Evolutionary conservation across 2,113 vertebrate species (phyloP).

Genomic region (Dromas ardeola): DNA sequence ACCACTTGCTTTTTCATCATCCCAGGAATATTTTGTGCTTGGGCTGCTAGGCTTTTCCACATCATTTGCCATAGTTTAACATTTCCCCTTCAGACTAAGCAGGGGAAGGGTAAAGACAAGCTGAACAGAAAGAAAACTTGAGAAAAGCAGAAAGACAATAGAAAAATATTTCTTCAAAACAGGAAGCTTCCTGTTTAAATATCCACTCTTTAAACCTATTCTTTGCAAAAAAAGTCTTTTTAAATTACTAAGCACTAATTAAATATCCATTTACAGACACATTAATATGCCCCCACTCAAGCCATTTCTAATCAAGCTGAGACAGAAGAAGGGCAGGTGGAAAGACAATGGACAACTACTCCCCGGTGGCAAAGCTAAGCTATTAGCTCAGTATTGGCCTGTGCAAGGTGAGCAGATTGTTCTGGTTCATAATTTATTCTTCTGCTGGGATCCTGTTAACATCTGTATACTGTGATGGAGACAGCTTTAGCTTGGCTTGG

Average conservation of each 20-base stretch:
- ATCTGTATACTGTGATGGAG: not conserved
- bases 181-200: conserved; percentile 25
- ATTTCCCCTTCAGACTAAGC: not conserved
- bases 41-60: not conserved
- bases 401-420: conserved; percentile 19
- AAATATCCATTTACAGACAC: not conserved
- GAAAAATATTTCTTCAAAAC: conserved; percentile 38
- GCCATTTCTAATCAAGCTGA: conserved; percentile 21
- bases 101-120: not conserved
- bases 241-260: conserved; percentile 15
- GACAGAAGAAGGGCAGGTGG: not conserved
- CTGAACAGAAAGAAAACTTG: not conserved
- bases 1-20: not conserved
- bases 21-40: not conserved
- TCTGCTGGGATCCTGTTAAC: conserved; percentile 28
- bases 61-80: not conserved
- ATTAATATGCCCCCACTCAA: not conserved
- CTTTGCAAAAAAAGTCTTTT: conserved; percentile 43
- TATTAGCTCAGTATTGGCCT: not conserved
- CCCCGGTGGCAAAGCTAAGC: not conserved
- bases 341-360: conserved; percentile 13
- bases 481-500: not conserved
- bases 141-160: conserved; percentile 21
- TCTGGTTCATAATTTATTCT: conserved; percentile 35
- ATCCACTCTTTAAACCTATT: not conserved